Evolutionary conservation across 2,888 invertebrate genomes (phyloP).

Genomic region (Globia sparganii): DNA sequence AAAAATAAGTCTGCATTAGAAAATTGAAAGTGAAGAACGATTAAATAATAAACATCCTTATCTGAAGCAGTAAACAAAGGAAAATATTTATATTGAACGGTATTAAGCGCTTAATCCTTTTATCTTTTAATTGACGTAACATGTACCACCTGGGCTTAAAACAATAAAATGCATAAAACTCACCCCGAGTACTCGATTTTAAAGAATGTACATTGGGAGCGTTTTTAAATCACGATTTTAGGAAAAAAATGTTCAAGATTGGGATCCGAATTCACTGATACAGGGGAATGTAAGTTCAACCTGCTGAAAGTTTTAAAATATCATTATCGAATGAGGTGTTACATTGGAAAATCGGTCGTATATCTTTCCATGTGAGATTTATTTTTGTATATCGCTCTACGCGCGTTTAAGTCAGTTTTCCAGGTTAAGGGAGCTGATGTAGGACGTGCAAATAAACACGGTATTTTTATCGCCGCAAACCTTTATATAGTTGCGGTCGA

Average conservation of each 20-base stretch:
- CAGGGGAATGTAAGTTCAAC: conserved; percentile 85
- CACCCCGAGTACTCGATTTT: conserved; percentile 66
- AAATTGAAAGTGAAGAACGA: conserved; percentile 72
- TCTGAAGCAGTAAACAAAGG: conserved; percentile 69
- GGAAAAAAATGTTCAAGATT: conserved; percentile 83
- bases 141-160: conserved; percentile 72
- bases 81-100: conserved; percentile 70
- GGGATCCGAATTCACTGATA: conserved; percentile 88
- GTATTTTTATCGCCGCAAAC: conserved; percentile 90
- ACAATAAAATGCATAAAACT: conserved; percentile 67
- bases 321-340: conserved; percentile 63
- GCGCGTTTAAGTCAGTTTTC: conserved; percentile 78
- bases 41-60: conserved; percentile 73
- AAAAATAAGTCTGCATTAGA: conserved; percentile 74
- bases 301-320: conserved; percentile 73
- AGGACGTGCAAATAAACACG: conserved; percentile 90
- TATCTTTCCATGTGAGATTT: conserved; percentile 71
- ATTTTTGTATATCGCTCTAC: conserved; percentile 73
- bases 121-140: conserved; percentile 72
- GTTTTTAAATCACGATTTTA: conserved; percentile 85
- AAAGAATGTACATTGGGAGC: conserved; percentile 69
- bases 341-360: conserved; percentile 78
- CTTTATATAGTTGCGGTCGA: conserved; percentile 90
- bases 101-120: conserved; percentile 77
- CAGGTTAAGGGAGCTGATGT: conserved; percentile 83